Evolutionary conservation across 2,888 invertebrate genomes (phyloP), one percentile per base, ranked within the genome.

Genomic region (Sphaerophoria rueppellii): DNA sequence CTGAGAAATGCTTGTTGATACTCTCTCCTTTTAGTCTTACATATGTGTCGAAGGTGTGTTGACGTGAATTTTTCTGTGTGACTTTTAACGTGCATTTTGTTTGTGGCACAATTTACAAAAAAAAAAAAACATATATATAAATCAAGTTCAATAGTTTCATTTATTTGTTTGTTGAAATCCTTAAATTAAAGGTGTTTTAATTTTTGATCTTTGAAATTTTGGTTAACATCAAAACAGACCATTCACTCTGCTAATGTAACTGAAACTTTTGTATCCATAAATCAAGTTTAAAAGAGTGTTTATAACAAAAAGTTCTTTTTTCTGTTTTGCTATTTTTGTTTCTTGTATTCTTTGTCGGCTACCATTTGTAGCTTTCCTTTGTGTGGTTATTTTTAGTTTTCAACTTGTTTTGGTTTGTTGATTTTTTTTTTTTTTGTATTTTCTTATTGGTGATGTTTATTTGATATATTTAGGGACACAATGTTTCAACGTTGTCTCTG

Each of bases 11-110:
- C 24, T 24, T 24, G 81, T 52, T 70, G 82, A 87, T 80, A 87
- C 86, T 87, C 87, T 87, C 87, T 87, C 86, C 83, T 86, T 83
- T 87, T 74, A 87, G 87, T 87, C 83, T 85, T 82, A 81, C 83
- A 86, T 86, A 77, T 83, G 86, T 87, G 80, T 63, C 82, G 87
- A 86, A 72, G 82, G 86, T 85, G 87, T 79, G 77, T 81, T 86
- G 87, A 87, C 87, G 87, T 87, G 87, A 74, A 67, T 81, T 81
- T 80, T 24, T 24, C 24, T 80, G 76, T 85, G 81, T 81, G 24
- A 73, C 70, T 70, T 60, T 54, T 55, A 80, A 57, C 55, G 76
- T 40, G 40, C 37, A 34, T 58, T 61, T 32, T 54, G 35, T 32
- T 67, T 48, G n/a, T 24, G 24, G 32, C 6, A 65, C n/a, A 65